Base-by-base conservation (phyloP, 2,113 vertebrate genomes). In the Corydoras maculifer region DNA sequence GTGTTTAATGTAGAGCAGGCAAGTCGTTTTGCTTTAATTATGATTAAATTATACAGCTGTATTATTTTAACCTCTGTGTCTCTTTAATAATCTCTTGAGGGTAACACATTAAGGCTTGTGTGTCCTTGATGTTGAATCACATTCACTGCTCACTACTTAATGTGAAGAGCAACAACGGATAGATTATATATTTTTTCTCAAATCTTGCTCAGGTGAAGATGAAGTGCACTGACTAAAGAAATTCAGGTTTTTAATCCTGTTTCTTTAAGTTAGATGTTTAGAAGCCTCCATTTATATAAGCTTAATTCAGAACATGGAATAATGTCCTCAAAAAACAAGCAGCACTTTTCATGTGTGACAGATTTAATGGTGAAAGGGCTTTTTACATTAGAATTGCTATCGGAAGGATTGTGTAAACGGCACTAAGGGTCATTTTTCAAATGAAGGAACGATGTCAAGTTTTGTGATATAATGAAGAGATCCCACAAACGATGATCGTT, bases 1-100 rank as follows among this genome's bases (percentile, higher is more conserved):
- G 43, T 14, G 71, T 59, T 43, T 48, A 59, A 73, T 59, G 55
- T 72, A 29, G 35, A 18, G 30, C 31, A 55, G 18, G 31, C 69
- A 49, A 14, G 51, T 55, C 11, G 14, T 65, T 55, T 53, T 61
- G 48, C 13, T 11, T 7, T 48, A 5, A 64, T 57, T 6, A n/a
- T 73, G 3, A 65, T 3, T 14, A 64, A 2, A 65, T 3, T 14
- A 64, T 51, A 49, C 35, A 15, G 15, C 7, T 65, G 35, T 65
- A 58, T 50, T 31, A 58, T 58, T 54, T 58, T 31, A 31, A 58
- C 1, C 4, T 55, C 48, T 3, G 3, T 25, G 9, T 12, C 14
- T 62, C 25, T n/a, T 48, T 9, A 43, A n/a, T 62, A 62, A 43
- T 43, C 4, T 43, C 4, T 43, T 8, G 35, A 43, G 35, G 4